Base-by-base conservation (phyloP, 2,888 invertebrate genomes). In the Plagodis dolabraria region DNA sequence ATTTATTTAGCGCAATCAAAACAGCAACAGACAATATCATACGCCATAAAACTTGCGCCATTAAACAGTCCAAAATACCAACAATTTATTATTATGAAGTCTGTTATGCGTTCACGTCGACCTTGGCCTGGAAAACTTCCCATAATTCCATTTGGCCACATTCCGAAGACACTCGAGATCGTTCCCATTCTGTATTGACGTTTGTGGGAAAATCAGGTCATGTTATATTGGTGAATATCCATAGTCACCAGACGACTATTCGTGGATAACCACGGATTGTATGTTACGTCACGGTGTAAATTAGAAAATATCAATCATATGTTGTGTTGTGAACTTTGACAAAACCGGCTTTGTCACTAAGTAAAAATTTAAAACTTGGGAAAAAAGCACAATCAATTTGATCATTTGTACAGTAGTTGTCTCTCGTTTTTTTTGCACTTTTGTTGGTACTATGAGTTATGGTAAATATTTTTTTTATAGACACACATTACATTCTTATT, bases 91-190 rank as follows among this genome's bases (percentile, higher is more conserved):
- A 51, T 56, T 52, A 54, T 45, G 35, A 38, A 42, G 12, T 49
- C 53, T 43, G 46, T 47, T 61, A 55, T 54, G 57, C 60, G 68
- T 63, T 48, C 36, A 59, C 57, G 47, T 60, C 50, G 68, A 40
- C 78, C 78, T 75, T 79, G 79, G 71, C 76, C 73, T 64, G 68
- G 67, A 74, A 72, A 69, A 57, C 53, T 60, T 22, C 34, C 53
- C 54, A 57, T 54, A 42, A 46, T 51, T 51, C 50, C 44, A 54
- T 42, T 51, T 46, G 22, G 67, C 72, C 71, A 65, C 65, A 56
- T 62, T 61, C 54, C 56, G 47, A 51, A 73, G 73, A 55, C 70
- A 58, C 48, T 62, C 46, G 9, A 65, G 57, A 58, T 60, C 52
- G 35, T 11, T 44, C 67, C 62, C 57, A 11, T 51, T 55, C 33